A percentile compares a stretch with the other conserved stretches of the same genome.
Evolutionary conservation across 2,888 invertebrate genomes (phyloP).

Genomic region (Yponomeuta malinellus): DNA sequence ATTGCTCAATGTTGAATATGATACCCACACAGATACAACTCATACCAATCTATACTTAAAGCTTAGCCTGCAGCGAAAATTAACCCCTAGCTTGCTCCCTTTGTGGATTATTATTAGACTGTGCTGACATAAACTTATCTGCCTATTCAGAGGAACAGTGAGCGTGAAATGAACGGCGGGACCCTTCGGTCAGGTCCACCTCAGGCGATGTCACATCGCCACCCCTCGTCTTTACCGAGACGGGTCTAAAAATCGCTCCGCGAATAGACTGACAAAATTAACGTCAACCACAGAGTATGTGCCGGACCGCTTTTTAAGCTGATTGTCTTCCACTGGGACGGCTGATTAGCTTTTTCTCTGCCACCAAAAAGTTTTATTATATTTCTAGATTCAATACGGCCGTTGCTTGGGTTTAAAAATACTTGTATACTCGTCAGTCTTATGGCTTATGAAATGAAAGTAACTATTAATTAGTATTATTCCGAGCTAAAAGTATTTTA

Average conservation of each 20-base stretch:
- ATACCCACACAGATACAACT: too few relatives aligned
- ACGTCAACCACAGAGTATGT: constrained; percentile 6
- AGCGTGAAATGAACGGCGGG: constrained; percentile 42
- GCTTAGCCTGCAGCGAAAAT: constrained; percentile 39
- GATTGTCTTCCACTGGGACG: not conserved
- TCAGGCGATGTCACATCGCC: constrained; percentile 15
- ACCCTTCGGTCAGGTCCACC: constrained; percentile 14
- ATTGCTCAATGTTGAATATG: constrained; percentile 19
- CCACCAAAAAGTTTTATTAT: too few relatives aligned
- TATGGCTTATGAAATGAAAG: not conserved
- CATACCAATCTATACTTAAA: not conserved
- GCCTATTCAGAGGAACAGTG: constrained; percentile 36
- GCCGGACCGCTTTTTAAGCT: not conserved
- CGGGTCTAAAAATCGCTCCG: constrained; percentile 4
- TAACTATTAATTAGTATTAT: not conserved
- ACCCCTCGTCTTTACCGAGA: constrained; percentile 12
- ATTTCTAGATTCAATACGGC: too few relatives aligned
- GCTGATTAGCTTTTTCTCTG: not conserved
- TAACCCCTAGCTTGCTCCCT: constrained; percentile 42
- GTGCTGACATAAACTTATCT: constrained; percentile 40
- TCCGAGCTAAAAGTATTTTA: too few relatives aligned
- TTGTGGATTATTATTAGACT: constrained; percentile 49
- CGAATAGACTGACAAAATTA: constrained; percentile 9
- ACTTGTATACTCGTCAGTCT: too few relatives aligned
- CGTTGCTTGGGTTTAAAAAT: too few relatives aligned